Conservation (phyloP, 37 sponge, comb jelly and placozoan genomes). For the Beroe ovata region DNA sequence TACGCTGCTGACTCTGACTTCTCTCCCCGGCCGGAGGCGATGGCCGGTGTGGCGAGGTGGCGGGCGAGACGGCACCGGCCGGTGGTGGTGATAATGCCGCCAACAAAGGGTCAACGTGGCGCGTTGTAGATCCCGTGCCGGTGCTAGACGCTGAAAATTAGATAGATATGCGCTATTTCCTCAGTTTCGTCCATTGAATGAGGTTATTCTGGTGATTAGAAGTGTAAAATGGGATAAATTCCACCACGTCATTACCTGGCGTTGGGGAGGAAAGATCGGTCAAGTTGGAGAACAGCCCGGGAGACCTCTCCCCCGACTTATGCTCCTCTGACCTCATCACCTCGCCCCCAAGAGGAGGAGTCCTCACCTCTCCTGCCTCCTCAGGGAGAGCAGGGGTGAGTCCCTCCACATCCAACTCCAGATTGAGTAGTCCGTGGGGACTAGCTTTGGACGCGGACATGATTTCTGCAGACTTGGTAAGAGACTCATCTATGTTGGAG, state of each 20-base stretch:
- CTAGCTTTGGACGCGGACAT: neutral
- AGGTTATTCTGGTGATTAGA: too few relatives aligned
- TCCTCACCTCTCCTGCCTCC: neutral
- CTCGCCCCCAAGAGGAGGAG: neutral
- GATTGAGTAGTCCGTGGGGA: neutral
- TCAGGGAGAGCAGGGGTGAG: neutral
- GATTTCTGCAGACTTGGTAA: constrained; percentile 14
- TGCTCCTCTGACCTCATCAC: constrained; percentile 4
- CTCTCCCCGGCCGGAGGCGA: constrained; percentile 9
- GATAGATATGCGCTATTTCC: too few relatives aligned
- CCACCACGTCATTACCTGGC: constrained; percentile 7
- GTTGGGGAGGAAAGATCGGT: constrained; percentile 16
- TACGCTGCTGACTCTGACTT: neutral
- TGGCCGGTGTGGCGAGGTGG: constrained; percentile 1
- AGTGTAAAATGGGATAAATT: too few relatives aligned
- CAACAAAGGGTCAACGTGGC: neutral
- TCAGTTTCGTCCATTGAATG: too few relatives aligned
- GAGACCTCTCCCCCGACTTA: neutral
- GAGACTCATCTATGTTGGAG: constrained; percentile 20
- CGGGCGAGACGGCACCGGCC: neutral
- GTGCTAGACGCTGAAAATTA: constrained; percentile 5
- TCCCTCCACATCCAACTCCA: constrained; percentile 33
- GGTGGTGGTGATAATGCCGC: neutral
- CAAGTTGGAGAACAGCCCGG: constrained; percentile 11
- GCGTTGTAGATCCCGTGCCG: constrained; percentile 3